These are phyloP conservation scores for Calcarius ornatus DNA, from an alignment of 2,113 vertebrate genomes.

Conservation along the genomic window DNA sequence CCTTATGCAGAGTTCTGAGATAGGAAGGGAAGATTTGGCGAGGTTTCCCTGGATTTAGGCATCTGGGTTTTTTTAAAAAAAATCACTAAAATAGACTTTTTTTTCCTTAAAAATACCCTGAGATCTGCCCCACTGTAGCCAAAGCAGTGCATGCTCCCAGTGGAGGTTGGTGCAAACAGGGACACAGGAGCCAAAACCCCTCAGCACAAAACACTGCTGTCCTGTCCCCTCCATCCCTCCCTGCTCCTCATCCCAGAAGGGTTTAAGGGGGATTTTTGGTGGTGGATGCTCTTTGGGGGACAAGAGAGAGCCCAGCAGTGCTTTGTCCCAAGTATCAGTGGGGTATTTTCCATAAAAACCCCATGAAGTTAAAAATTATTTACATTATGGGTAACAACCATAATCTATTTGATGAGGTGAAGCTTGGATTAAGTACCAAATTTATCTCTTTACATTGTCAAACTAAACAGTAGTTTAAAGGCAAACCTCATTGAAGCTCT, in stretches of 20 bases:
- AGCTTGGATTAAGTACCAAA: conserved; percentile 48
- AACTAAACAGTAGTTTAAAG: conserved; percentile 67
- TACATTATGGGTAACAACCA: conserved; percentile 42
- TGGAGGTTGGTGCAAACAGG: not conserved
- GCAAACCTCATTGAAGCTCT: conserved; percentile 65
- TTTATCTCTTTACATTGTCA: conserved; percentile 68
- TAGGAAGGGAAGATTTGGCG: not conserved
- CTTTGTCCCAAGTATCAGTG: not conserved
- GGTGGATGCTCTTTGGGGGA: not conserved
- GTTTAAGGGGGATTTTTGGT: not conserved
- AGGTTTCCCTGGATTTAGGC: not conserved
- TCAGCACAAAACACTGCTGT: fast-evolving
- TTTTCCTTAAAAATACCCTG: not conserved
- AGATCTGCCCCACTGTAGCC: not conserved
- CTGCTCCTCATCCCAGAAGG: not conserved
- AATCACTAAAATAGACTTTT: not conserved
- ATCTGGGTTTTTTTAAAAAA: not conserved
- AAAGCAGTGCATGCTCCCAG: no score
- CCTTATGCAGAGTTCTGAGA: not conserved
- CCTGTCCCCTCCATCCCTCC: not conserved
- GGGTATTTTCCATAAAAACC: not conserved
- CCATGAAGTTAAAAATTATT: conserved; percentile 32
- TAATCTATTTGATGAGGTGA: conserved; percentile 42
- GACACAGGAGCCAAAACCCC: not conserved
- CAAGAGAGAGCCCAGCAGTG: not conserved